These are phyloP conservation scores for Enteromius paludinosus DNA, from an alignment of 2,797 vertebrate genomes.

Conservation along the genomic window DNA sequence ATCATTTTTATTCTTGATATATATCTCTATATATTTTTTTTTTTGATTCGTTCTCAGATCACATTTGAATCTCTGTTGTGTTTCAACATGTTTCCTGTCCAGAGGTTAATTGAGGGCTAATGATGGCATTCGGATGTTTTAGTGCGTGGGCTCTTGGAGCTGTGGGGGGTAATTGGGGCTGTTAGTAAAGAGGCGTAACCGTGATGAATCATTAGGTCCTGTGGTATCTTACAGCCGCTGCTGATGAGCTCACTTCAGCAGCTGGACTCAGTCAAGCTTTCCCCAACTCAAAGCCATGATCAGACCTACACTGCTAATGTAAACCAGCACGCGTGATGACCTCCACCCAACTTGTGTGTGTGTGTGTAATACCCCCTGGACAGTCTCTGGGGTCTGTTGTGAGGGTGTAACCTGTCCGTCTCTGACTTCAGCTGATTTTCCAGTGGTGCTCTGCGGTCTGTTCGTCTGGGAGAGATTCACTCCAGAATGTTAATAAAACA, in stretches of 20 bases:
- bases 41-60: neutral
- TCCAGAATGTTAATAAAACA: neutral
- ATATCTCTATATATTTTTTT: neutral
- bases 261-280: slow-evolving; percentile 40
- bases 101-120: slow-evolving; percentile 24
- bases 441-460: neutral
- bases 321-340: slow-evolving; percentile 7
- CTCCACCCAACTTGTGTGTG: slow-evolving; percentile 19
- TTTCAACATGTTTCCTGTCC: slow-evolving; percentile 20
- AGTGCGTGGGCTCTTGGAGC: slow-evolving; percentile 10
- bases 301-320: slow-evolving; percentile 11
- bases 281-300: slow-evolving; percentile 8
- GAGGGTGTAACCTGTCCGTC: slow-evolving; percentile 4
- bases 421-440: slow-evolving; percentile 18
- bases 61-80: neutral
- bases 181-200: slow-evolving; percentile 22
- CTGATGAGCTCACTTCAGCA: slow-evolving; percentile 35
- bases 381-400: slow-evolving; percentile 4
- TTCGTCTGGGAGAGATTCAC: slow-evolving; percentile 5
- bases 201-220: slow-evolving; percentile 40
- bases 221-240: neutral
- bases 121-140: slow-evolving; percentile 2
- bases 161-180: slow-evolving; percentile 31
- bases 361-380: neutral
- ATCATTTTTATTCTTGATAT: too few relatives aligned